phyloP scores from a whole-genome alignment of 2,888 invertebrate species.

The Argynnis bischoffii region DNA sequence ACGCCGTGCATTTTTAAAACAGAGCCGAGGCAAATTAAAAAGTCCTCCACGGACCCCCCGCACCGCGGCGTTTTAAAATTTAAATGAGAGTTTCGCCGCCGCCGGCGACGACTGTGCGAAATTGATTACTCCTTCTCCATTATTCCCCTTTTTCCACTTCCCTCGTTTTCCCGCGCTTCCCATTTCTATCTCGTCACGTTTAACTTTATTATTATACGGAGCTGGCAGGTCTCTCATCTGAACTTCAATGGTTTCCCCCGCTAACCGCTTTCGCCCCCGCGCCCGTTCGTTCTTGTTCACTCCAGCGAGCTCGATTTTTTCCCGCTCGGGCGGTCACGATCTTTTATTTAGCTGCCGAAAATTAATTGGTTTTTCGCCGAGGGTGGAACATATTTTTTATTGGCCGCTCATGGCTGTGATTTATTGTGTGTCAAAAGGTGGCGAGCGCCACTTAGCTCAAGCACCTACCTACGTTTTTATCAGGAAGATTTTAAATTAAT shows the following conservation, averaged over 20 bases:
- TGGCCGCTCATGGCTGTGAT: conserved; percentile 79
- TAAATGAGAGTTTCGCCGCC: conserved; percentile 78
- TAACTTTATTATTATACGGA: conserved; percentile 75
- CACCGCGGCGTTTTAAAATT: conserved; percentile 78
- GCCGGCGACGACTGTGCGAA: conserved; percentile 76
- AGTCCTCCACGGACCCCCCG: conserved; percentile 73
- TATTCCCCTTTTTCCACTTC: conserved; percentile 80
- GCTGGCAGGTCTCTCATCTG: conserved; percentile 40
- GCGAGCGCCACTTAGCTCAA: conserved; percentile 79
- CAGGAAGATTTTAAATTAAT: conserved; percentile 57
- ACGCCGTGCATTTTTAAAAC: conserved; percentile 78
- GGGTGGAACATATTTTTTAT: conserved; percentile 82
- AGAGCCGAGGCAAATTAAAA: conserved; percentile 77
- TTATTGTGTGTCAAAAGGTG: conserved; percentile 82
- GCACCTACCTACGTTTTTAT: conserved; percentile 72
- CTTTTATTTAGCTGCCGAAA: conserved; percentile 79
- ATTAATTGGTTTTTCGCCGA: conserved; percentile 82
- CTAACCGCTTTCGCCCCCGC: conserved; percentile 41
- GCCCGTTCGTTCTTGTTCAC: conserved; percentile 40
- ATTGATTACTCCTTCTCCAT: conserved; percentile 82
- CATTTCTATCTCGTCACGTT: conserved; percentile 72
- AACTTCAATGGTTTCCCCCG: conserved; percentile 21
- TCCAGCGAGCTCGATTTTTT: conserved; percentile 55
- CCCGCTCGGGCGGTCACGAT: conserved; percentile 72
- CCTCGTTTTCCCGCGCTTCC: conserved; percentile 68